A percentile compares a stretch with the other conserved stretches of the same genome.
Conservation (phyloP, 35 echinoderm and acorn worm genomes). For the Hemicentrotus pulcherrimus region DNA sequence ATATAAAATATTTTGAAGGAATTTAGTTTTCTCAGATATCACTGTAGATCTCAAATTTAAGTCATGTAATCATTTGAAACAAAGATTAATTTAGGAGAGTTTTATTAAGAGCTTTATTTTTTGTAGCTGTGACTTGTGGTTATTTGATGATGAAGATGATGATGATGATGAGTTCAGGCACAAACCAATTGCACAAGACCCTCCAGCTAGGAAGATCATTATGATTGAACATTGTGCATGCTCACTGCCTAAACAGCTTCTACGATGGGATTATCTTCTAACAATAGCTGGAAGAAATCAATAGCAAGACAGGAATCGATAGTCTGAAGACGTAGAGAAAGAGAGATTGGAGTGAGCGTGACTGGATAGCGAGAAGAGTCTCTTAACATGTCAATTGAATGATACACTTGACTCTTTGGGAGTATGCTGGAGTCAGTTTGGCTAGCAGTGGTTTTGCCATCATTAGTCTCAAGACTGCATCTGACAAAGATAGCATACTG, state of each 20-base stretch:
- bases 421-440: background rate
- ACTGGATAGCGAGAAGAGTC: background rate
- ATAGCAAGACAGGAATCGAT: background rate
- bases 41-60: too few species aligned
- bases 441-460: background rate
- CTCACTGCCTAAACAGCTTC: background rate
- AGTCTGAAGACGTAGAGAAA: background rate
- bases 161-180: background rate
- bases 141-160: background rate
- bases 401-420: background rate
- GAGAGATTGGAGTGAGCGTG: background rate
- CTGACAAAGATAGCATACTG: background rate
- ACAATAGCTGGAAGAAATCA: background rate
- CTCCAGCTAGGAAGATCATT: background rate
- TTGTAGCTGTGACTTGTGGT: background rate
- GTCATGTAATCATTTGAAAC: too few species aligned
- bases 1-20: too few species aligned
- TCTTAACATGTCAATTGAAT: background rate
- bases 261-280: background rate
- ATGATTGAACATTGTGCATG: constrained; percentile 1
- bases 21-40: too few species aligned
- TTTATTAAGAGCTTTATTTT: too few species aligned
- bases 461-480: constrained; percentile 5
- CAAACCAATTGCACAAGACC: background rate
- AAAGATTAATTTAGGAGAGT: too few species aligned